phyloP scores from a whole-genome alignment of 2,113 vertebrate species.

The Neogobius melanostomus region DNA sequence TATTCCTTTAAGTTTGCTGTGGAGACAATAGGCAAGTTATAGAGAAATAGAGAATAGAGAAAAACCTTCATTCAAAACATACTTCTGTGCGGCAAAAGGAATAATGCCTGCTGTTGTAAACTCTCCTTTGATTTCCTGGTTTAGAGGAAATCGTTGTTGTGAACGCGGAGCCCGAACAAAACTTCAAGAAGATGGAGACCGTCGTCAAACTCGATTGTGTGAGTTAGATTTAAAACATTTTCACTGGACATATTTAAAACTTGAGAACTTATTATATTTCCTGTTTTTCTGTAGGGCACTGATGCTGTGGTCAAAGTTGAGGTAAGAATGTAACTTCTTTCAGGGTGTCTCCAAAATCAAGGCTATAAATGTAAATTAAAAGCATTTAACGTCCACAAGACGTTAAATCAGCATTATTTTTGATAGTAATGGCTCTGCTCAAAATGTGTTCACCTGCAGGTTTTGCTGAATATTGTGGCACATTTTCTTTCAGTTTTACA shows the following conservation, averaged over 20 bases:
- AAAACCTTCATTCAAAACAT: too few relatives aligned
- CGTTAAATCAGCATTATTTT: too few relatives aligned
- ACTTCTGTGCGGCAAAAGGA: too few relatives aligned
- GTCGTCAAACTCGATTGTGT: constrained; percentile 95
- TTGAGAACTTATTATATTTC: neutral
- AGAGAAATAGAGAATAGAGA: neutral
- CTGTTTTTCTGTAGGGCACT: constrained; percentile 43
- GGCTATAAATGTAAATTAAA: too few relatives aligned
- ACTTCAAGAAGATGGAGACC: constrained; percentile 92
- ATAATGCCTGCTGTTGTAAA: too few relatives aligned
- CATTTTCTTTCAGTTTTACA: neutral
- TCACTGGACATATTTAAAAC: neutral
- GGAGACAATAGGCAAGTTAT: neutral
- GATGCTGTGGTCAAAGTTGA: constrained; percentile 72
- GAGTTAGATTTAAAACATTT: constrained; percentile 54
- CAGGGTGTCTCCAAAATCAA: neutral
- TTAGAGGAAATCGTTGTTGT: constrained; percentile 78
- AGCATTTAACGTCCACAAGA: too few relatives aligned
- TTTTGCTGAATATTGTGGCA: too few relatives aligned
- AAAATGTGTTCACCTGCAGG: too few relatives aligned
- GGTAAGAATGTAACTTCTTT: constrained; percentile 33
- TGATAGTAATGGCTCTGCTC: too few relatives aligned
- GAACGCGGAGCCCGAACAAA: constrained; percentile 84
- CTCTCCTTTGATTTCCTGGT: neutral
- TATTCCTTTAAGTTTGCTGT: too few relatives aligned